These are phyloP conservation scores for Drosophila algonquin DNA, from an alignment of 2,888 invertebrate genomes.

Conservation along the genomic window DNA sequence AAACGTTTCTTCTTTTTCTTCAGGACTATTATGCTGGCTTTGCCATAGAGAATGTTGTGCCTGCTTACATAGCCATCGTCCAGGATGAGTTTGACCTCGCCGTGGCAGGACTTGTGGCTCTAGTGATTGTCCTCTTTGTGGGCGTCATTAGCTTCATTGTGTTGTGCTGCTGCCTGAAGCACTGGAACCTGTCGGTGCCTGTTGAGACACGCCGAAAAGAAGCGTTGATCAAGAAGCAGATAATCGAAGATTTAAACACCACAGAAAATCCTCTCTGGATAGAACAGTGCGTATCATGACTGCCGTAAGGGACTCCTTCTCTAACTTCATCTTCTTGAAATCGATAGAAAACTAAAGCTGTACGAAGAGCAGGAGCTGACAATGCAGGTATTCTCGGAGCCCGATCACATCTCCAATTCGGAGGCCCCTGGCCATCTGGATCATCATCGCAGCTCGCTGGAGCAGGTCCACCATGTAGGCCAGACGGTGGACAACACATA, in stretches of 20 bases:
- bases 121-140: constrained; percentile 92
- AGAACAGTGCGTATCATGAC: constrained; percentile 88
- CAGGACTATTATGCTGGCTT: constrained; percentile 88
- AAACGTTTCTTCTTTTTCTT: background rate
- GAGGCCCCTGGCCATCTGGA: constrained; percentile 83
- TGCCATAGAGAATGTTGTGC: constrained; percentile 90
- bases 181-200: constrained; percentile 93
- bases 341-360: constrained; percentile 90
- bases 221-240: constrained; percentile 91
- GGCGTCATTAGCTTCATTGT: constrained; percentile 94
- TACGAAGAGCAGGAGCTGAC: constrained; percentile 97
- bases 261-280: constrained; percentile 97
- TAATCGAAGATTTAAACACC: constrained; percentile 93
- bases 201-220: constrained; percentile 92
- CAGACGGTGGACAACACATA: constrained; percentile 84
- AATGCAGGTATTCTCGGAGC: constrained; percentile 95
- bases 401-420: constrained; percentile 85
- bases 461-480: constrained; percentile 81
- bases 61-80: constrained; percentile 87
- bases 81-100: constrained; percentile 94
- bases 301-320: background rate
- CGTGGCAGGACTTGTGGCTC: constrained; percentile 92
- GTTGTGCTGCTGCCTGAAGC: constrained; percentile 93
- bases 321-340: background rate
- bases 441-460: constrained; percentile 81